phyloP scores from a whole-genome alignment of 2,797 vertebrate genomes.

The Sebastes itinus region DNA sequence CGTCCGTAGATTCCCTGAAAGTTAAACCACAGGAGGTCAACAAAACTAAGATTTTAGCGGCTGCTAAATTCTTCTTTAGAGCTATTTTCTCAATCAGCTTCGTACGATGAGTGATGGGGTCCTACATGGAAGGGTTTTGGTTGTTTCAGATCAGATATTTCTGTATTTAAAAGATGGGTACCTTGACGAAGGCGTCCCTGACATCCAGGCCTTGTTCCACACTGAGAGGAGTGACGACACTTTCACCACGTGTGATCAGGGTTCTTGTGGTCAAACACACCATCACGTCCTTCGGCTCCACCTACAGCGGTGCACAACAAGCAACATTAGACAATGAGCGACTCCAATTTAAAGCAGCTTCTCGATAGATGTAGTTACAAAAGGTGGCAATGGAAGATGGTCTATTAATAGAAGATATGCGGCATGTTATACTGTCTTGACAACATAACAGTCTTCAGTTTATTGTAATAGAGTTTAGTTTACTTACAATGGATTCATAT shows the following conservation, averaged over 20 bases:
- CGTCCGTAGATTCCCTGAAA: conserved; percentile 95
- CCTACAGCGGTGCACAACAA: conserved; percentile 74
- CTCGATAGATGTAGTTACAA: too few species aligned
- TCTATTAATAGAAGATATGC: too few species aligned
- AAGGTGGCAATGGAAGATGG: too few species aligned
- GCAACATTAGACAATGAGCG: rapidly evolving
- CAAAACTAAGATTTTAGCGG: not conserved
- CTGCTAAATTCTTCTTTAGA: not conserved
- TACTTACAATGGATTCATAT: not conserved
- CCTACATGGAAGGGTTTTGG: not conserved
- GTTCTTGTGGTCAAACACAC: conserved; percentile 95
- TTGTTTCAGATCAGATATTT: not conserved
- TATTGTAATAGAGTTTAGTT: too few species aligned
- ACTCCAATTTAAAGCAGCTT: not conserved
- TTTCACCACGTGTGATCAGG: conserved; percentile 95
- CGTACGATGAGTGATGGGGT: not conserved
- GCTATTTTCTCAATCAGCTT: not conserved
- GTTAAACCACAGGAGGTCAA: not conserved
- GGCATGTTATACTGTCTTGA: too few species aligned
- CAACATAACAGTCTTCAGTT: too few species aligned
- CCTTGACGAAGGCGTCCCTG: conserved; percentile 96
- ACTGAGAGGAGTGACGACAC: conserved; percentile 93
- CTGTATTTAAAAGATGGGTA: conserved; percentile 40
- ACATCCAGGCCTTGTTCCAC: conserved; percentile 93
- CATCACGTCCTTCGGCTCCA: conserved; percentile 92